Conservation (phyloP, 2,888 invertebrate genomes). For the Eucriotettix oculatus region DNA sequence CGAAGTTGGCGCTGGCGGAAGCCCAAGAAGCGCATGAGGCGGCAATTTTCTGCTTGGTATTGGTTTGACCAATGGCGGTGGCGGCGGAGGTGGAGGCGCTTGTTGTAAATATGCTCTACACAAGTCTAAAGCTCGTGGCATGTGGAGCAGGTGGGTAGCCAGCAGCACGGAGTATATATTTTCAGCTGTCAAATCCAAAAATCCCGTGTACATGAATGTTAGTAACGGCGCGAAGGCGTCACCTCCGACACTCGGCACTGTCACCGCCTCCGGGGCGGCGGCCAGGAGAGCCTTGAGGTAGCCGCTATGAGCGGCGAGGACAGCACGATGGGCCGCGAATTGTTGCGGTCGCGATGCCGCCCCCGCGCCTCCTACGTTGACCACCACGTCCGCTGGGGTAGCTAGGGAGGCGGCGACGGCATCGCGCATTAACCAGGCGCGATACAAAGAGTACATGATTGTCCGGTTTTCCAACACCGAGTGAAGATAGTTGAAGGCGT, state of each 20-base stretch:
- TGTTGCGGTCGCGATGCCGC: constrained; percentile 20
- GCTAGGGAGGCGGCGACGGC: constrained; percentile 22
- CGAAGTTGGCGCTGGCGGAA: constrained; percentile 14
- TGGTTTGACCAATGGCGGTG: constrained; percentile 20
- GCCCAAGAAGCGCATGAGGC: constrained; percentile 7
- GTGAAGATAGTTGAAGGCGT: background rate
- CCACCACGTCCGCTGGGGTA: constrained; percentile 46
- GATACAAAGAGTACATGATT: constrained; percentile 28
- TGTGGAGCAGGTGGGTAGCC: constrained; percentile 54
- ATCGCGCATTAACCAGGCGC: constrained; percentile 25
- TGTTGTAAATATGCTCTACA: constrained; percentile 42
- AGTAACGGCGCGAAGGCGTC: constrained; percentile 32
- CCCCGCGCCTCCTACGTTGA: constrained; percentile 17
- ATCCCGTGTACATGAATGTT: constrained; percentile 61
- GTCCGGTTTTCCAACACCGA: background rate
- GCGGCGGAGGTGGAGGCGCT: constrained; percentile 21
- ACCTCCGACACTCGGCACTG: constrained; percentile 36
- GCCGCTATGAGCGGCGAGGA: constrained; percentile 51
- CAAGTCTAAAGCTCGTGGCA: constrained; percentile 53
- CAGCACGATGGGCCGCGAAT: constrained; percentile 48
- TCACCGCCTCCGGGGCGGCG: constrained; percentile 22
- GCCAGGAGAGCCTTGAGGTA: constrained; percentile 49
- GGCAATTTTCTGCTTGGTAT: constrained; percentile 31
- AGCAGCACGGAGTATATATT: constrained; percentile 55
- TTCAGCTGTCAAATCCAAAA: constrained; percentile 45